Percentiles rank a stretch among this genome's conserved stretches.
These are phyloP conservation scores for Prorops nasuta DNA, from an alignment of 1,140 invertebrate genomes.

Conservation along the genomic window DNA sequence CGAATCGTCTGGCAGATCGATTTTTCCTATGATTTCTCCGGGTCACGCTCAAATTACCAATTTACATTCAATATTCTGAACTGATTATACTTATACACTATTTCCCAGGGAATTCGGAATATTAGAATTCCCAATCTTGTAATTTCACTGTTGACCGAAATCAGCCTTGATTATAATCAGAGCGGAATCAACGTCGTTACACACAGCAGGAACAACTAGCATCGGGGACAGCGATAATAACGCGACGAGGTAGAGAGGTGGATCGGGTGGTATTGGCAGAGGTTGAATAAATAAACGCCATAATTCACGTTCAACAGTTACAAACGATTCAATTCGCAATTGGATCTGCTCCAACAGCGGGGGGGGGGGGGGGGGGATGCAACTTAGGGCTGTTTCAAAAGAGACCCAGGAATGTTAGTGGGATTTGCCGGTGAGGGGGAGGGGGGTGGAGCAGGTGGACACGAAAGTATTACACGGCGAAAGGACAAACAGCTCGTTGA, in stretches of 20 bases:
- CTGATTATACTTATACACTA: too few species aligned
- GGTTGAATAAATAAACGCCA: conserved; percentile 38
- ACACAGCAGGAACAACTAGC: not conserved
- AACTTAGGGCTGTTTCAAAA: not conserved
- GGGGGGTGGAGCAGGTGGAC: not conserved
- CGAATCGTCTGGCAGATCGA: too few species aligned
- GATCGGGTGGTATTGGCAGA: conserved; percentile 12
- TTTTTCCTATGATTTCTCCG: too few species aligned
- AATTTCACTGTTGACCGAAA: too few species aligned
- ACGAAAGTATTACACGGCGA: conserved; percentile 11
- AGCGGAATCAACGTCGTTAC: conserved; percentile 17
- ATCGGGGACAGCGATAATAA: not conserved
- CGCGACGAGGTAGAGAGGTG: conserved; percentile 12
- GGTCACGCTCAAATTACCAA: too few species aligned
- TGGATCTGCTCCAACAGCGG: conserved; percentile 36
- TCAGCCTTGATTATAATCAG: conserved; percentile 22
- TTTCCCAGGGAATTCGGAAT: too few species aligned
- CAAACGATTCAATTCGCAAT: conserved; percentile 44
- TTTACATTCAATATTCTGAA: too few species aligned
- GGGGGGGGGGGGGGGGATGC: not conserved
- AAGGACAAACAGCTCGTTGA: conserved; percentile 21
- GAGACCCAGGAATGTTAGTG: not conserved
- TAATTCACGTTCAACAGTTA: conserved; percentile 47
- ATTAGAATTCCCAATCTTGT: too few species aligned
- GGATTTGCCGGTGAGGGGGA: not conserved